Percentiles rank a stretch among this genome's conserved stretches.
phyloP scores from a whole-genome alignment of 2,888 invertebrate species.

The Cantharis flavilabris region DNA sequence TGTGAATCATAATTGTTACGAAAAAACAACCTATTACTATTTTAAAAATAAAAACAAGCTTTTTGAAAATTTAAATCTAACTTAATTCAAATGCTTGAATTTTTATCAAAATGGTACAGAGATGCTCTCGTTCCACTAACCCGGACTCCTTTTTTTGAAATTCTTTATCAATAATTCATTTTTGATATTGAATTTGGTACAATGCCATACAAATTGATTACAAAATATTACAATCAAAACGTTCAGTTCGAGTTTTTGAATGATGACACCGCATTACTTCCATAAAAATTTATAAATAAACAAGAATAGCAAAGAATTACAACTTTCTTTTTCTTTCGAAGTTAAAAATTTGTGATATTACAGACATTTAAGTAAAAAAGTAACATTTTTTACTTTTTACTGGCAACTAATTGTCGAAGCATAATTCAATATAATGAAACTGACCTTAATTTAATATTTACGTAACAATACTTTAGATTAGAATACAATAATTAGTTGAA shows the following conservation, averaged over 20 bases:
- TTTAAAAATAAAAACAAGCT: too few species aligned
- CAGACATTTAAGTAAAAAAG: too few species aligned
- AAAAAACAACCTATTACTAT: too few species aligned
- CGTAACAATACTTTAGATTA: background rate
- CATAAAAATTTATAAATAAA: too few species aligned
- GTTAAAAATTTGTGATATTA: background rate
- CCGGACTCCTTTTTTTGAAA: background rate
- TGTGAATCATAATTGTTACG: too few species aligned
- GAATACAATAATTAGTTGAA: background rate
- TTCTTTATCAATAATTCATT: background rate
- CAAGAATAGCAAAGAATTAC: background rate
- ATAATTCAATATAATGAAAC: background rate
- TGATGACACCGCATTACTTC: background rate
- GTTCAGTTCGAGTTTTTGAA: background rate
- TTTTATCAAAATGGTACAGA: too few species aligned
- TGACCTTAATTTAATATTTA: background rate
- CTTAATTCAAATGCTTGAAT: too few species aligned
- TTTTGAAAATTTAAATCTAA: too few species aligned
- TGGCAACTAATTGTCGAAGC: background rate
- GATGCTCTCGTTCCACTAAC: too few species aligned
- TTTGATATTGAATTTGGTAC: background rate
- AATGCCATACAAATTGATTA: background rate
- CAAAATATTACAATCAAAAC: too few species aligned
- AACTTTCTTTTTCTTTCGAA: background rate
- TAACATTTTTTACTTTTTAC: too few species aligned